phyloP scores from a whole-genome alignment of 2,797 vertebrate genomes.

The Rallus crepitans region DNA sequence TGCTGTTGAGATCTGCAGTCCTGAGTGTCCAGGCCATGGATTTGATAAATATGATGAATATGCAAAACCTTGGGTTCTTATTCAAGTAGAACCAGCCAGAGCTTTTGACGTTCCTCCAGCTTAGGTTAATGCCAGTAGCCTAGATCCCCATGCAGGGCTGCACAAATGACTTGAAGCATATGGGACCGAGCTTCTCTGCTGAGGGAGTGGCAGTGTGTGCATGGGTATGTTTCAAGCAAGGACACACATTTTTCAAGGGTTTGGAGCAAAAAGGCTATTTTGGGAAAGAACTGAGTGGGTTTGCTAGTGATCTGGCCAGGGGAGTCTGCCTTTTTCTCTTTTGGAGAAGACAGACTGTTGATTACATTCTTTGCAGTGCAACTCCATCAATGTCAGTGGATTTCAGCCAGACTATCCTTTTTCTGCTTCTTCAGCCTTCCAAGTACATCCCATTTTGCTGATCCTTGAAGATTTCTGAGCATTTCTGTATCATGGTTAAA shows the following conservation, averaged over 20 bases:
- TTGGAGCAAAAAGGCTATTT: background rate
- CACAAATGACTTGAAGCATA: fast-evolving
- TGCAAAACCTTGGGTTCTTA: background rate
- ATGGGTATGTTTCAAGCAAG: background rate
- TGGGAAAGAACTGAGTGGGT: background rate
- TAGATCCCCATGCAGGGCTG: background rate
- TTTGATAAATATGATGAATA: background rate
- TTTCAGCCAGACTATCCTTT: background rate
- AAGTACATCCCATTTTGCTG: slow-evolving; percentile 5
- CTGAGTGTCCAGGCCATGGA: background rate
- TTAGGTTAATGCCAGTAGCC: background rate
- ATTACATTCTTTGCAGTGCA: background rate
- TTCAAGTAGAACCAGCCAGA: background rate
- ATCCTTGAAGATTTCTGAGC: background rate
- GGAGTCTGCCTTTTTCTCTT: slow-evolving; percentile 29
- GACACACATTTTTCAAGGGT: background rate
- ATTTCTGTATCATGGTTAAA: background rate
- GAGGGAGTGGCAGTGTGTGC: background rate
- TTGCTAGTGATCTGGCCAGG: slow-evolving; percentile 56
- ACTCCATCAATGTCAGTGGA: background rate
- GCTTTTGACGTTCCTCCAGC: background rate
- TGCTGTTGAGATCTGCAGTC: background rate
- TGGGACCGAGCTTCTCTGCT: background rate
- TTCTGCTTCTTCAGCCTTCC: background rate
- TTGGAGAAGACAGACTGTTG: background rate